Base-by-base conservation (phyloP, 2,888 invertebrate genomes). In the Hemaris fuciformis region DNA sequence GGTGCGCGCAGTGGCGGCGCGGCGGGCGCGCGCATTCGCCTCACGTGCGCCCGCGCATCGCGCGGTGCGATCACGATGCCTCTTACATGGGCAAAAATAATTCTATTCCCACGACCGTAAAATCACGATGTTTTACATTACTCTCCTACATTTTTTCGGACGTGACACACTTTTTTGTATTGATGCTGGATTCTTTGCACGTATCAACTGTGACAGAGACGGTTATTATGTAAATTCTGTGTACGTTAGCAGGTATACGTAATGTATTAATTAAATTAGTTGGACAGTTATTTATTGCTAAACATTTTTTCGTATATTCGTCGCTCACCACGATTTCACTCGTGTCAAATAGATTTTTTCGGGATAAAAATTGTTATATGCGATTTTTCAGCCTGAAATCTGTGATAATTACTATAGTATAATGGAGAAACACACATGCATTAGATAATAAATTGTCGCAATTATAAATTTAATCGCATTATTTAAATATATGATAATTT, bases 41-140 rank as follows among this genome's bases (percentile, higher is more conserved):
- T 88, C 89, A 88, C 89, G 89, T 88, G 87, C 87, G 75, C 70
- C 65, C 71, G 73, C 74, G 70, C 71, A 61, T 53, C 71, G 75
- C 71, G 70, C 71, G 78, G 79, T 78, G 76, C 80, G 83, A 84
- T 84, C 83, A 74, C 81, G 74, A 85, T 87, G 83, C 78, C 80
- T 75, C 82, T 67, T 63, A 79, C 81, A 78, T 77, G 79, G 81
- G 81, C 76, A 83, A 85, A 84, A 85, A 75, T 85, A 87, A 84
- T 86, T 81, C 81, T 80, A 86, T 89, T 91, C 91, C 88, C 91
- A 90, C 90, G 89, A 81, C 83, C 77, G 81, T 85, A 84, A 84
- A 86, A 87, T 83, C 88, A 87, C 87, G 84, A 84, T 57, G 61
- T 57, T 61, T 61, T 57, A 61, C 61, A 61, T 61, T 34, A 61